These are phyloP conservation scores for Rhopalosiphum maidis DNA, from an alignment of 1,140 invertebrate genomes.

Conservation along the genomic window DNA sequence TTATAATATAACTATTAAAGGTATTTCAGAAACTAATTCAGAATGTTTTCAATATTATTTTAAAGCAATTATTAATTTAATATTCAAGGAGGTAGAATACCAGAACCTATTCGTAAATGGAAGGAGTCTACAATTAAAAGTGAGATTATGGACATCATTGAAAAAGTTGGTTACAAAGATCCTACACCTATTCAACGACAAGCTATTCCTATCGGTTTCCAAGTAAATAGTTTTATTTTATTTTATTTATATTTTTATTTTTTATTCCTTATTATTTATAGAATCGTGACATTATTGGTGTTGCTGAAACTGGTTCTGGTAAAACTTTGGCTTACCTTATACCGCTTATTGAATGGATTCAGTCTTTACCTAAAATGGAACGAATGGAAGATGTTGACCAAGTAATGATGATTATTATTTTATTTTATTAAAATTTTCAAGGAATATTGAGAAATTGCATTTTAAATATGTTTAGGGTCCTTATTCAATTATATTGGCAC, in stretches of 20 bases:
- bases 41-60: slow-evolving; percentile 21
- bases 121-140: slow-evolving; percentile 90
- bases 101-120: slow-evolving; percentile 95
- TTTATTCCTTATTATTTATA: slow-evolving; percentile 64
- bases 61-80: slow-evolving; percentile 41
- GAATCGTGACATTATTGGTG: slow-evolving; percentile 99
- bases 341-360: slow-evolving; percentile 97
- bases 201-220: slow-evolving; percentile 97
- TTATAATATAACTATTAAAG: slow-evolving; percentile 99
- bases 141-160: slow-evolving; percentile 94
- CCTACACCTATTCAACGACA: slow-evolving; percentile 99
- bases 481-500: slow-evolving; percentile 98
- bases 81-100: slow-evolving; percentile 82
- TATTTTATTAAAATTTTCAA: neutral
- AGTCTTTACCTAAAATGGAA: slow-evolving; percentile 94
- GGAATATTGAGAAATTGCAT: neutral
- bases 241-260: neutral
- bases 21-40: slow-evolving; percentile 59
- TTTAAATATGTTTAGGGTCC: slow-evolving; percentile 75
- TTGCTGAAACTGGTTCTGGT: slow-evolving; percentile 97
- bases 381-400: slow-evolving; percentile 89
- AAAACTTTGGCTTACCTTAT: slow-evolving; percentile 99
- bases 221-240: slow-evolving; percentile 60
- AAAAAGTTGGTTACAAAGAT: slow-evolving; percentile 95
- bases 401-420: slow-evolving; percentile 61